Base-by-base conservation (phyloP, 2,797 vertebrate species). In the Babyrousa celebensis region DNA sequence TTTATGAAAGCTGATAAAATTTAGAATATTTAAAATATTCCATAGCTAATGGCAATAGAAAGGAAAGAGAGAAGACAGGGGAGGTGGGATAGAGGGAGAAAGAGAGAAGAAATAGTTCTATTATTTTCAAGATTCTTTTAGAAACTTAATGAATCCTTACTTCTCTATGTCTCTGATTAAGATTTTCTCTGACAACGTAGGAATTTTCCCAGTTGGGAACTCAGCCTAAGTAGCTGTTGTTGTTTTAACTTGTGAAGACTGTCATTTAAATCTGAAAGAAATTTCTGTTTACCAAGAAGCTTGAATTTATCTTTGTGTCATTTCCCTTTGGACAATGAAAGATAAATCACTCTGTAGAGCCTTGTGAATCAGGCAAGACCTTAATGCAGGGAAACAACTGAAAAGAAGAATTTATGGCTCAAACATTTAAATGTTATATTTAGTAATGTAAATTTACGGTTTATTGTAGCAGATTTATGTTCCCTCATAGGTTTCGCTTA, bases 391-490 rank as follows among this genome's bases (percentile, higher is more conserved):
- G n/a, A 85, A 88, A 75, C 77, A 88, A 70, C 58, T 14, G 36
- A 93, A 89, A 89, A 29, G n/a, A 68, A 95, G 43, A 94, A 96
- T 92, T 97, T 97, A 96, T 90, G 58, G 75, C 15, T 84, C 27
- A 87, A 93, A 88, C 36, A 75, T 92, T 92, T 85, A 95, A 97
- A 77, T 75, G 92, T 52, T 93, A 54, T 72, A 85, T 87, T 96
- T 95, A 92, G 75, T 62, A 78, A 92, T 67, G 20, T 75, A 91
- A 91, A 93, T 95, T 94, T 94, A 86, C 74, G 78, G 29, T 72
- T 93, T 95, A 56, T 93, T 94, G 68, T 65, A 93, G 68, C 52
- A 94, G 90, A 96, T 96, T 96, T 97, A 96, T 90, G 82, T 62
- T 79, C 25, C 40, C 79, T 58, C 56, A 78, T 23, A 91, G 67